Evolutionary conservation across 2,797 vertebrate species (phyloP).

Genomic region (Botia almorhae): DNA sequence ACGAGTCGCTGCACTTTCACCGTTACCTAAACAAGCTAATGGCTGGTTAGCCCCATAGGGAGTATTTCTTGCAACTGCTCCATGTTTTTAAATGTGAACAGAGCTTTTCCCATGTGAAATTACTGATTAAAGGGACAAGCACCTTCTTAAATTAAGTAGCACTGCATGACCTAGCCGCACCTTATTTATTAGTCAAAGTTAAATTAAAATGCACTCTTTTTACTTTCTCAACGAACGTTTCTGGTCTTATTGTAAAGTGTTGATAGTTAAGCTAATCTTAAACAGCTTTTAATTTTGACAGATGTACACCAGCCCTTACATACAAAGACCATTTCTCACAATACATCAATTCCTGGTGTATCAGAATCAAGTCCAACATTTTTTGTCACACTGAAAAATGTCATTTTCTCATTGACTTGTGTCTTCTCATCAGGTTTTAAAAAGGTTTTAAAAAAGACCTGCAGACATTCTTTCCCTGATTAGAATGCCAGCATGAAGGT

Average conservation of each 20-base stretch:
- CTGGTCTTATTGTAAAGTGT: background rate
- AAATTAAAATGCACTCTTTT: background rate
- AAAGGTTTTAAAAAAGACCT: conserved; percentile 7
- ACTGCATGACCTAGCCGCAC: background rate
- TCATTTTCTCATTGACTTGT: background rate
- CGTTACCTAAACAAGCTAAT: conserved; percentile 32
- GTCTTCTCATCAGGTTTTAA: background rate
- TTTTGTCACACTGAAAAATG: background rate
- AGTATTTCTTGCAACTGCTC: conserved; percentile 8
- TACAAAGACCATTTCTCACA: background rate
- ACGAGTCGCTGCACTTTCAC: conserved; percentile 6
- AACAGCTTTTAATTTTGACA: background rate
- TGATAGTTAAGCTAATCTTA: background rate
- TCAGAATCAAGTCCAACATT: background rate
- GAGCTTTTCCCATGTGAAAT: conserved; percentile 7
- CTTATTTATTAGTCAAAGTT: conserved; percentile 11
- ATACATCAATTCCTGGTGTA: background rate
- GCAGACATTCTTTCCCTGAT: conserved; percentile 58
- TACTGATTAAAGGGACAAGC: conserved; percentile 3
- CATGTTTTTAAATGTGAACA: conserved; percentile 1
- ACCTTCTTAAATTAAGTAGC: conserved; percentile 26
- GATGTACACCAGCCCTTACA: background rate
- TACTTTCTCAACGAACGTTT: background rate
- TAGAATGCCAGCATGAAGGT: conserved; percentile 48
- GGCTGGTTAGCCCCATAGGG: conserved; percentile 19